Percentiles rank a stretch among this genome's conserved stretches.
Evolutionary conservation across 2,113 vertebrate species (phyloP).

Genomic region (Choloepus hoffmanni): DNA sequence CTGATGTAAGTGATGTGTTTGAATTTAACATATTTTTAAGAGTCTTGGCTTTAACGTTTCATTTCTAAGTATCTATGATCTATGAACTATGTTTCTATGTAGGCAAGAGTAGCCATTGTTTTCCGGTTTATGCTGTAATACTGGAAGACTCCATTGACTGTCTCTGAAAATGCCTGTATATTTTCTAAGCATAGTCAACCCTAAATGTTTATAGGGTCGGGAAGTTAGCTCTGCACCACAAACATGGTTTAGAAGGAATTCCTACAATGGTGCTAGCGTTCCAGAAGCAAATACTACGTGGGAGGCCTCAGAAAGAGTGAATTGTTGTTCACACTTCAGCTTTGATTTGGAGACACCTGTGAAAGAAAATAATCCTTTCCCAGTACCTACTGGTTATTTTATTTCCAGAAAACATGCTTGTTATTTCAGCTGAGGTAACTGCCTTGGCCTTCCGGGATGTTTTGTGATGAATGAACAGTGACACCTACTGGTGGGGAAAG

Average conservation of each 20-base stretch:
- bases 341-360: constrained; percentile 79
- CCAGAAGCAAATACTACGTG: constrained; percentile 40
- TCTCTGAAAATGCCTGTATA: neutral
- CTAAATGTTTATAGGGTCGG: neutral
- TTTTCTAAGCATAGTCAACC: constrained; percentile 28
- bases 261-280: neutral
- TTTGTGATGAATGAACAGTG: constrained; percentile 64
- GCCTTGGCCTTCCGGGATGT: neutral
- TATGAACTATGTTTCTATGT: constrained; percentile 15
- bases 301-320: constrained; percentile 70
- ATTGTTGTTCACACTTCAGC: constrained; percentile 74
- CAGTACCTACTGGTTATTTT: constrained; percentile 77
- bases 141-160: neutral
- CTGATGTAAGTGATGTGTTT: neutral
- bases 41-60: neutral
- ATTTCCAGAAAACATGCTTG: constrained; percentile 72
- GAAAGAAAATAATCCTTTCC: constrained; percentile 79
- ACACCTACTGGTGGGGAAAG: constrained; percentile 41
- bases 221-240: neutral
- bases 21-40: neutral
- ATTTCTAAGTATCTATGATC: neutral
- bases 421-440: constrained; percentile 51
- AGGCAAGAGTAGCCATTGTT: neutral
- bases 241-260: neutral
- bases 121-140: neutral